Evolutionary conservation across 1,140 invertebrate genomes (phyloP), one percentile per base, ranked within the genome.

Genomic region (Leptopilina boulardi): DNA sequence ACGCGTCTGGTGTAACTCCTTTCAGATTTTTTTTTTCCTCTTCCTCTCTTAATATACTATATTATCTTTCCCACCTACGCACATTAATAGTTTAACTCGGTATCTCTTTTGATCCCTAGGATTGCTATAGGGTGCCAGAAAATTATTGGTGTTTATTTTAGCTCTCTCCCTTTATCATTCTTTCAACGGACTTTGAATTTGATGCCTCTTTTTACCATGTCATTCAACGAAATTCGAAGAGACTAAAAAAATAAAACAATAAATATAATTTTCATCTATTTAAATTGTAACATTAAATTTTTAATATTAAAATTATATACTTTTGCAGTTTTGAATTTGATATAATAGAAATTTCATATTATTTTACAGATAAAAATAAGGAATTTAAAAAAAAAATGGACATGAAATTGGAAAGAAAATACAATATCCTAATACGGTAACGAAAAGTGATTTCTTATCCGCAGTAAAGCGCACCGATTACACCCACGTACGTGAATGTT

Each of bases 381-480:
- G n/a, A n/a, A 38, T 38, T 38, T 2, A 38, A 38, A 3, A 8
- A 38, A n/a, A n/a, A n/a, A n/a, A n/a, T n/a, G n/a, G n/a, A 3
- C 34, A 9, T 38, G 34, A 38, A 38, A 38, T 38, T 38, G 34
- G 3, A 38, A 38, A 38, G 34, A 38, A 38, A 38, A 38, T 38
- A 78, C 78, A 78, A 82, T 82, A 77, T 71, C 81, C 83, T 75
- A 82, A 82, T 84, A 84, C 76, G 83, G 83, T 77, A 81, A 82
- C 78, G 83, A 84, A 84, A 84, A 84, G 79, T 77, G 79, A 79
- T 79, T 84, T 82, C n/a, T 82, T 78, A 74, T 80, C 76, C n/a
- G n/a, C 80, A 38, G 77, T 80, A 76, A 78, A 79, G 79, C 77
- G 79, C 78, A 82, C 83, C 81, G 81, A 82, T 84, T 84, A 84